Base-by-base conservation (phyloP, 2,797 vertebrate genomes). In the Gila robusta region DNA sequence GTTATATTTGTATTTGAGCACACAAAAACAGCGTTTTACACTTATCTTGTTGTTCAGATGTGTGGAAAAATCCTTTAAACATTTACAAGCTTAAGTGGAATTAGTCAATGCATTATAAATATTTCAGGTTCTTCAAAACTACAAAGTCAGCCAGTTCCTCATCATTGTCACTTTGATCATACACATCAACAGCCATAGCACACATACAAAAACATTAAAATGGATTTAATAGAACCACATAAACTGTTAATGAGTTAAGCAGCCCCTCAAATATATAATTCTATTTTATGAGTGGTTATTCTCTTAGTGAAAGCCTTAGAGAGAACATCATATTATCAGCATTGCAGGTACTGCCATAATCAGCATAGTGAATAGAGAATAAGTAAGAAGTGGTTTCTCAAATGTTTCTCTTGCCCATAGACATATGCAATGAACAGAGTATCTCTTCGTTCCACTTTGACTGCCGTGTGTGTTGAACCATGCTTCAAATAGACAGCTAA, bases 241-340 rank as follows among this genome's bases (percentile, higher is more conserved):
- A 44, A 83, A 74, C 26, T 5, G 54, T n/a, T 83, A 83, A 83
- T 83, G 41, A 76, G 59, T 32, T 41, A 84, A 84, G 64, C 62
- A 26, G 5, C 62, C 32, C 35, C 23, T 6, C 39, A 84, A 78
- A 78, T 84, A 78, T 54, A 35, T 32, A 62, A 39, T 41, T 76
- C 44, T 54, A 39, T 73, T 59, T 64, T 66, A 16, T 64, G 66
- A 56, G 49, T 39, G 66, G 37, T 67, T 70, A 19, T 74, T 71
- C 12, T 70, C 44, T 79, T 79, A 72, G 71, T 71, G 52, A 71
- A 71, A 35, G 49, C 52, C 26, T 72, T 21, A 79, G 78, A 81
- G 78, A 86, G 16, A 81, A 86, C 35, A 67, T 66, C 23, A 67
- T 64, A 66, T 64, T 62, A 81, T 67, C 35, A 81, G 37, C 71